Evolutionary conservation across 2,888 invertebrate species (phyloP), one percentile per base, ranked within the genome.

Genomic region (Keiferia lycopersicella): DNA sequence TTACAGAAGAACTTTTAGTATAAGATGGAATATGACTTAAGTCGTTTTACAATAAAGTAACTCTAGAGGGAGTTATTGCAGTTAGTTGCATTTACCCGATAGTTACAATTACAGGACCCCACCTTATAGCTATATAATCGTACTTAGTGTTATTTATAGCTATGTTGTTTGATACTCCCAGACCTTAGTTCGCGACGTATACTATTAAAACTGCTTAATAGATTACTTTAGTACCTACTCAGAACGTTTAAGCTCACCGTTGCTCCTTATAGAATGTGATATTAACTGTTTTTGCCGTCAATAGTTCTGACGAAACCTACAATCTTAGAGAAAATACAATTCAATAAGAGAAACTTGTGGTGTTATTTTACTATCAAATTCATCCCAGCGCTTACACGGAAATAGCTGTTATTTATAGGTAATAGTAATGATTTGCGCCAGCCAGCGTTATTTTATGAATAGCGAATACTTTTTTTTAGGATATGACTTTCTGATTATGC

Each of bases 261-360:
- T 56, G 34, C 34, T 56, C 34, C 56, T 56, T 56, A 56, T 56
- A 16, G 56, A 56, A 56, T 56, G 30, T 34, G 34, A 56, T 56
- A 56, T 56, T 56, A 56, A n/a, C 34, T 3, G 56, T 56, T 56
- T 56, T 56, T 56, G 56, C 16, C 12, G 56, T 45, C 34, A 34
- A 53, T 8, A 16, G 51, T 6, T 12, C 34, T 16, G 30, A 56
- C 26, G 56, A 56, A 56, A 34, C 34, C 56, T 34, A 34, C 56
- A 56, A 56, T 56, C 56, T 56, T 18, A 34, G 56, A 56, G 56
- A 56, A 56, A 56, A 30, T 56, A 56, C 56, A n/a, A 34, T 30
- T 34, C 16, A 34, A 34, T 34, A 56, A n/a, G 26, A 56, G 56
- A 56, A 56, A 56, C 34, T 56, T 56, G 34, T 7, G 56, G 56